phyloP scores from a whole-genome alignment of 2,113 vertebrate species.

The Ranitomeya variabilis region DNA sequence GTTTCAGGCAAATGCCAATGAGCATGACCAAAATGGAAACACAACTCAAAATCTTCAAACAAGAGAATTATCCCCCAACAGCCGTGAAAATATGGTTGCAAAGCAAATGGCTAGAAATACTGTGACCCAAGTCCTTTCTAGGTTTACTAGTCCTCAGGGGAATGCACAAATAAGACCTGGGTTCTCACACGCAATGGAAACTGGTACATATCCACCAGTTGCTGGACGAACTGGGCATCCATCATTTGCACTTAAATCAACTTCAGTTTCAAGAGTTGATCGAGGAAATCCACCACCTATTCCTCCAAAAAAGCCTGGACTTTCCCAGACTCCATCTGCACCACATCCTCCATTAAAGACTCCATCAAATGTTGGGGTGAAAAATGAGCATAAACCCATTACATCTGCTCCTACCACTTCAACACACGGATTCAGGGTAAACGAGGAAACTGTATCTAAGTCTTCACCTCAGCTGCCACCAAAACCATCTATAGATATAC shows the following conservation, averaged over 20 bases:
- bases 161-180: constrained; percentile 72
- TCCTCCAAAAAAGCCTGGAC: constrained; percentile 98
- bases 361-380: constrained; percentile 79
- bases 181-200: constrained; percentile 70
- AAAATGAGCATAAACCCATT: constrained; percentile 76
- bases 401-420: constrained; percentile 75
- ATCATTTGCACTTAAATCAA: constrained; percentile 85
- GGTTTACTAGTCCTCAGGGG: constrained; percentile 88
- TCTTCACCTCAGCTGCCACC: constrained; percentile 95
- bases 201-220: constrained; percentile 72
- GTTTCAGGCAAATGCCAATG: constrained; percentile 86
- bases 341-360: constrained; percentile 92
- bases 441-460: constrained; percentile 80
- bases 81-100: constrained; percentile 89
- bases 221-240: constrained; percentile 72
- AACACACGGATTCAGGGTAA: constrained; percentile 80
- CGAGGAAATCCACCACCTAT: constrained; percentile 97
- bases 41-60: constrained; percentile 87
- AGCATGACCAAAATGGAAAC: constrained; percentile 96
- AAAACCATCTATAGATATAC: constrained; percentile 96
- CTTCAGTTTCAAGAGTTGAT: constrained; percentile 87
- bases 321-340: constrained; percentile 92
- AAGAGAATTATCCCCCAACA: constrained; percentile 90
- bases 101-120: constrained; percentile 96
- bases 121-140: constrained; percentile 93